Evolutionary conservation across 2,797 vertebrate species (phyloP).

Genomic region (Chiloscyllium punctatum): DNA sequence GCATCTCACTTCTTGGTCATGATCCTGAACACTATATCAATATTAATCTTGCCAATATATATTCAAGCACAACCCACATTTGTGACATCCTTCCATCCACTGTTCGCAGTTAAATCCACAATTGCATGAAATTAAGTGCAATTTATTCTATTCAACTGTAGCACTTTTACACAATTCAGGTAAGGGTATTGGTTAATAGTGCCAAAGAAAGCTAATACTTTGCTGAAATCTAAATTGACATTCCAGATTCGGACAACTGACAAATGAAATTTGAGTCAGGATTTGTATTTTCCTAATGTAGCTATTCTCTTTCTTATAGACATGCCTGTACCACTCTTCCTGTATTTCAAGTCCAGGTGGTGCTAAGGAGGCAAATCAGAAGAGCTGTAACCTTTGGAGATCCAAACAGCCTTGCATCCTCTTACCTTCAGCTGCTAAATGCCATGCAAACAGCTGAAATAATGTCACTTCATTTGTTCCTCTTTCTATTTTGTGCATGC

Average conservation of each 20-base stretch:
- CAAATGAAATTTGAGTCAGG: not conserved
- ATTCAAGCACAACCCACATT: not conserved
- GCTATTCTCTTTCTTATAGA: not conserved
- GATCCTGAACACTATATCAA: not conserved
- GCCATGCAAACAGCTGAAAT: not conserved
- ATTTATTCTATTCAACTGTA: constrained; percentile 7
- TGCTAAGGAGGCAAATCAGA: not conserved
- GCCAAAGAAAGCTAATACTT: not conserved
- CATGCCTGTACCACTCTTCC: not conserved
- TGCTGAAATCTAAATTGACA: not conserved
- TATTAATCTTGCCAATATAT: not conserved
- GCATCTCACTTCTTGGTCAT: not conserved
- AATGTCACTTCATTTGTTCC: constrained; percentile 8
- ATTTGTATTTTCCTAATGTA: not conserved
- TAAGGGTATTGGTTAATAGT: not conserved
- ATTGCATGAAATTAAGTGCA: too few relatives aligned
- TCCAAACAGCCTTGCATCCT: not conserved
- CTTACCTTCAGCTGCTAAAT: constrained; percentile 15
- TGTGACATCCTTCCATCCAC: not conserved
- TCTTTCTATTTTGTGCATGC: not conserved
- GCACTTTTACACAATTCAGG: not conserved
- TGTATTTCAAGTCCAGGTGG: not conserved
- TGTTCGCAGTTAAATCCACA: too few relatives aligned
- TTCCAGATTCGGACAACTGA: not conserved
- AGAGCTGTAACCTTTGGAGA: not conserved